Conservation (phyloP, 2,888 invertebrate genomes). For the Apotomis capreana region DNA sequence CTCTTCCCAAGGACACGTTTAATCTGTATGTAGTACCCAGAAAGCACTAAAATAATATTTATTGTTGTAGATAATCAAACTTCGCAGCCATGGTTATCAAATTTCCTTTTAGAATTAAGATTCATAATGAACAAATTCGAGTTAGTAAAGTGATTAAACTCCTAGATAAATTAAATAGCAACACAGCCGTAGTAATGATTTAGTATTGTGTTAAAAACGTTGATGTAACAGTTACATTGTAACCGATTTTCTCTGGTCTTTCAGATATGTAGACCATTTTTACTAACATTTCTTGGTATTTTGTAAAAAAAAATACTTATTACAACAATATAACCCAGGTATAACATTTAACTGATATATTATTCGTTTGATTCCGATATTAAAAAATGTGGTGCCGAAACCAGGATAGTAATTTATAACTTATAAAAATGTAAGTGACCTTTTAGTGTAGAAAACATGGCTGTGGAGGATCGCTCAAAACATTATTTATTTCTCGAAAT, state of each 20-base stretch:
- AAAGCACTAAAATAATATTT: constrained; percentile 59
- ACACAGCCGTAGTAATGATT: no score
- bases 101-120: constrained; percentile 28
- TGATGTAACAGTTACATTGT: no score
- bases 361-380: background rate
- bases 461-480: constrained; percentile 53
- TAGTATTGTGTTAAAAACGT: no score
- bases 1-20: constrained; percentile 89
- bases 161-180: no score
- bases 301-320: no score
- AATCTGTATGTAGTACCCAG: constrained; percentile 84
- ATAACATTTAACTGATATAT: background rate
- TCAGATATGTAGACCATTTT: no score
- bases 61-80: constrained; percentile 48
- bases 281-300: no score
- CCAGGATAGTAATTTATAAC: background rate
- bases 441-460: constrained; percentile 5
- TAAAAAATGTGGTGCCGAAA: background rate
- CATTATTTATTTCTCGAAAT: constrained; percentile 57
- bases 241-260: no score
- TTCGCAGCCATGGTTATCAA: constrained; percentile 30
- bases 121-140: no score
- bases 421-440: no score
- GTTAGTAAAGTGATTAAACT: no score
- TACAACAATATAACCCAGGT: no score